A percentile compares a stretch with the other conserved stretches of the same genome.
phyloP scores from a whole-genome alignment of 2,888 invertebrate species.

The Hirtodrosophila alboralis region DNA sequence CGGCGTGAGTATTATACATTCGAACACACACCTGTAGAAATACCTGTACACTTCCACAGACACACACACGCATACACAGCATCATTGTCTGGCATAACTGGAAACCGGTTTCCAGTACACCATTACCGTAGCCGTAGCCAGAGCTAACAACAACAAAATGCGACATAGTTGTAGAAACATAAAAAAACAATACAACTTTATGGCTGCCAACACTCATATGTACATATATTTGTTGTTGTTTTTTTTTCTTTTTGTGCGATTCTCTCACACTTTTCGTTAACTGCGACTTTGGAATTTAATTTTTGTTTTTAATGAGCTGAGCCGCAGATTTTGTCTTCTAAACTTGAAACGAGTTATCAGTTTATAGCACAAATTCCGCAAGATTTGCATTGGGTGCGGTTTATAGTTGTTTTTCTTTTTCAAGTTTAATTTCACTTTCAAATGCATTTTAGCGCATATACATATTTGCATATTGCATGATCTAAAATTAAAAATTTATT shows the following conservation, averaged over 20 bases:
- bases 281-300: conserved; percentile 58
- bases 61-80: conserved; percentile 41
- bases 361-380: conserved; percentile 50
- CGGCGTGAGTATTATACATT: conserved; percentile 24
- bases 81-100: conserved; percentile 58
- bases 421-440: conserved; percentile 59
- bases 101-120: conserved; percentile 67
- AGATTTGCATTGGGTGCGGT: conserved; percentile 46
- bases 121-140: conserved; percentile 41
- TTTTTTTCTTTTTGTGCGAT: conserved; percentile 45
- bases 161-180: conserved; percentile 65
- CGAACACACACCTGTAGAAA: conserved; percentile 15
- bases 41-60: conserved; percentile 5
- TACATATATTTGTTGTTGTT: conserved; percentile 36
- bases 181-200: conserved; percentile 48
- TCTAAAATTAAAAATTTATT: conserved; percentile 1
- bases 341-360: conserved; percentile 59
- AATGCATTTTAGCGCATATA: conserved; percentile 14
- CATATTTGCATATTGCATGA: conserved; percentile 50
- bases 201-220: conserved; percentile 36
- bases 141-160: conserved; percentile 35
- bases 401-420: conserved; percentile 15
- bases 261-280: conserved; percentile 46
- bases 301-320: conserved; percentile 32
- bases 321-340: conserved; percentile 53